Evolutionary conservation across 2,888 invertebrate species (phyloP), one percentile per base, ranked within the genome.

Genomic region (Deilephila elpenor): DNA sequence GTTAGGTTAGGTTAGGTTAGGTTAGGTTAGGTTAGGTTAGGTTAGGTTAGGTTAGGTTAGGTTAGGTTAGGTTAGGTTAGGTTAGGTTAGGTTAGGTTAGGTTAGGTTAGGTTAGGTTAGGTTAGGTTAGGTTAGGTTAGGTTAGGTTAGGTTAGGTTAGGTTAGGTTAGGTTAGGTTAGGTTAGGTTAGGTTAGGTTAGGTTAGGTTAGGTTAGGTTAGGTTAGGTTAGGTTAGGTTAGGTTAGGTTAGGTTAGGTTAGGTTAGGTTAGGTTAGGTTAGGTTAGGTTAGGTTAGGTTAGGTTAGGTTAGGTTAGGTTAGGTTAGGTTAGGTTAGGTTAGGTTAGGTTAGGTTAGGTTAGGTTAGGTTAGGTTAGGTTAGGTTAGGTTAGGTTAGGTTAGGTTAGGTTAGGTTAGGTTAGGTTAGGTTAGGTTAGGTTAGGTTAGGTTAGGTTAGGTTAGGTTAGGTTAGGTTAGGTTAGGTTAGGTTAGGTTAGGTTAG

Each of bases 331-430:
- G 67, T 67, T 67, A 19, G 67, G 67, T 32, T 67, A 37, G 67
- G 67, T 75, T 74, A 74, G 75, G 59, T 75, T 75, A 75, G 75
- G 75, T 73, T n/a, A n/a, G n/a, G n/a, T n/a, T n/a, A n/a, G n/a
- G n/a, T n/a, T n/a, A 61, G 73, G 73, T 73, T 70, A 73, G 61
- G 73, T 73, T 73, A 73, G 73, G 73, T 73, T 73, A 74, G 74
- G 74, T 74, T 74, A 74, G 74, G 74, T 74, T 74, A 72, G 74
- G 74, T 71, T 74, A 60, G 70, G 72, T 67, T 74, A 74, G 75
- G 75, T 75, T 75, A 75, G 75, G 75, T 74, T 75, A 75, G 75
- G 75, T 75, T 75, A 75, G 75, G 75, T 75, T 75, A 76, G 75
- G 75, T 76, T 76, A 74, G 74, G 75, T 74, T 77, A 75, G 73